Evolutionary conservation across 2,888 invertebrate genomes (phyloP).

Genomic region (Dicyrtomina minuta): DNA sequence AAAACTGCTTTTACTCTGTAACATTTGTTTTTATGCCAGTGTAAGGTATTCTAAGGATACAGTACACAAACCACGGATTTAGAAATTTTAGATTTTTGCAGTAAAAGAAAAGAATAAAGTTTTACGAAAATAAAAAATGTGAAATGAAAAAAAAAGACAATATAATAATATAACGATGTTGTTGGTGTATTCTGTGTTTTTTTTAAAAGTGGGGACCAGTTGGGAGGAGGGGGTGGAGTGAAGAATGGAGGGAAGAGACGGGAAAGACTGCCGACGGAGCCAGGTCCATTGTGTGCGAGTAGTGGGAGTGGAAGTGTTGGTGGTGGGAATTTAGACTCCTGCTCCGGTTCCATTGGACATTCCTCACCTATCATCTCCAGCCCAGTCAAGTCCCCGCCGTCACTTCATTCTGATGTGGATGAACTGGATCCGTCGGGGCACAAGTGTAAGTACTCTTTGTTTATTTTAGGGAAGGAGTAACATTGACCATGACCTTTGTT

Average conservation of each 20-base stretch:
- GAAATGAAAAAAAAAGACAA: too few species aligned
- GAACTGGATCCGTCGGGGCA: constrained; percentile 44
- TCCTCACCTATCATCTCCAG: constrained; percentile 61
- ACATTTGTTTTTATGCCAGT: too few species aligned
- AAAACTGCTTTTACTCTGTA: too few species aligned
- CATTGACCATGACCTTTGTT: neutral
- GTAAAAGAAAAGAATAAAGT: neutral
- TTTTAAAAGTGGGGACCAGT: neutral
- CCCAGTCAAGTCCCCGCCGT: constrained; percentile 66
- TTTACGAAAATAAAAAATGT: neutral
- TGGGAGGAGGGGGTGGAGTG: neutral
- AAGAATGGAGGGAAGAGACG: constrained; percentile 56
- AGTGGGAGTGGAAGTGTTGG: constrained; percentile 31
- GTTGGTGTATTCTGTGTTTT: too few species aligned
- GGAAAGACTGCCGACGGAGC: constrained; percentile 64
- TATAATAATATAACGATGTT: too few species aligned
- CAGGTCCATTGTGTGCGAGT: constrained; percentile 58
- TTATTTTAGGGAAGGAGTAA: too few species aligned
- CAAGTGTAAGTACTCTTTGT: constrained; percentile 44
- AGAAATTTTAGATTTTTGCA: neutral
- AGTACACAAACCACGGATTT: too few species aligned
- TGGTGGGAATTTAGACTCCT: constrained; percentile 47
- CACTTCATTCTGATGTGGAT: constrained; percentile 54
- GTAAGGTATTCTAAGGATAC: too few species aligned
- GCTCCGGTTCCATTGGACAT: constrained; percentile 56